Conservation (phyloP, 2,797 vertebrate genomes). For the Presbytis comata region DNA sequence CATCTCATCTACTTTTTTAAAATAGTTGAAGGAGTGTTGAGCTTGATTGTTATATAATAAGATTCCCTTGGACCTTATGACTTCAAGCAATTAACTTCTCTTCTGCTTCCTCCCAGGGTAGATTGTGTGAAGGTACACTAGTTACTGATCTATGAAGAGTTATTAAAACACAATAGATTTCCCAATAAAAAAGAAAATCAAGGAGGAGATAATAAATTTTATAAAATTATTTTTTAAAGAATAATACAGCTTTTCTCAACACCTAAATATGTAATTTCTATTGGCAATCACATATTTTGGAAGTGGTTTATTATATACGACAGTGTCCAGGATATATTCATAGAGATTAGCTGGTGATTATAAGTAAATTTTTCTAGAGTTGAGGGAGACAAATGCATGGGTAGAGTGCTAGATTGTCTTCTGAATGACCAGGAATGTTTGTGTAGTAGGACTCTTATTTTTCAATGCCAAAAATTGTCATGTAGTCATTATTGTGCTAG, state of each 20-base stretch:
- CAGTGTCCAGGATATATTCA: neutral
- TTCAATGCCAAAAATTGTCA: neutral
- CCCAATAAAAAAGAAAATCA: neutral
- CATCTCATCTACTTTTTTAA: neutral
- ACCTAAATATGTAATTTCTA: neutral
- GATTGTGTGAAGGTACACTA: neutral
- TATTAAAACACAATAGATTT: neutral
- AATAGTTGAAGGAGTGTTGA: neutral
- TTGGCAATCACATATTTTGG: neutral
- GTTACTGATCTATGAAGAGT: neutral
- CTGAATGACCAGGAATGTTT: too few species aligned
- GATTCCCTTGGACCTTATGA: neutral
- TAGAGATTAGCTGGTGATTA: neutral
- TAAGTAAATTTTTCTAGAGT: neutral
- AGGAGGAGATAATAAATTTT: neutral
- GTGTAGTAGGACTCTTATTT: neutral
- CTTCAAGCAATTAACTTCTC: neutral
- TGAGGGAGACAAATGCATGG: neutral
- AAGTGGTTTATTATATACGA: neutral
- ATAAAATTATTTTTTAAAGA: neutral
- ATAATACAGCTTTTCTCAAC: neutral
- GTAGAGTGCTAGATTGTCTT: rapidly evolving
- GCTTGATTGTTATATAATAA: neutral
- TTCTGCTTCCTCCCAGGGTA: neutral
- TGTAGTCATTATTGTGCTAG: neutral